A percentile compares a stretch with the other conserved stretches of the same genome.
phyloP scores from a whole-genome alignment of 2,113 vertebrate species.

The Leucopternis melanops region DNA sequence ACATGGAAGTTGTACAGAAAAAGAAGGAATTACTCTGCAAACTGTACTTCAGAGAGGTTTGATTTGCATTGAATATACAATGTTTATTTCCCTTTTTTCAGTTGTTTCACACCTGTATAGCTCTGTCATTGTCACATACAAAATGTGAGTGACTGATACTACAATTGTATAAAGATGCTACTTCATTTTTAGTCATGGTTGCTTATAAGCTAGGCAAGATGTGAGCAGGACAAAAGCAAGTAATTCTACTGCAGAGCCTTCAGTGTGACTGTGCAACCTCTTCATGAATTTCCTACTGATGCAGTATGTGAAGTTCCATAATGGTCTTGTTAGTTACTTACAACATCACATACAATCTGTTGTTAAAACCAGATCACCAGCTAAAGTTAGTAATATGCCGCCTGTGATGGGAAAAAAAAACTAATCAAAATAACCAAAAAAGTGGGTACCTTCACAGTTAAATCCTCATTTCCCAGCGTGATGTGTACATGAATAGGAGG shows the following conservation, averaged over 20 bases:
- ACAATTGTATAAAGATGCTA: background rate
- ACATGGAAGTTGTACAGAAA: background rate
- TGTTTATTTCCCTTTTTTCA: background rate
- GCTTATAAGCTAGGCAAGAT: background rate
- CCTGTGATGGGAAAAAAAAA: background rate
- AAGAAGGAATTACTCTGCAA: background rate
- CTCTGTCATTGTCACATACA: background rate
- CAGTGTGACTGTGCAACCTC: background rate
- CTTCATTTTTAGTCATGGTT: background rate
- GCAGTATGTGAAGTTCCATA: background rate
- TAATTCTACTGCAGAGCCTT: background rate
- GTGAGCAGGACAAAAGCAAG: background rate
- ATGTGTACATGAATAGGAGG: slow-evolving; percentile 83
- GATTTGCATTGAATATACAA: background rate
- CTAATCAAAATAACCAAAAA: background rate
- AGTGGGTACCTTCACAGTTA: slow-evolving; percentile 87
- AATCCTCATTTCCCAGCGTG: slow-evolving; percentile 85
- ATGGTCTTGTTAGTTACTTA: background rate
- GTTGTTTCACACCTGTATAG: background rate
- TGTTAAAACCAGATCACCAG: background rate
- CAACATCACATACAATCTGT: background rate
- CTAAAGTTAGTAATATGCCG: background rate
- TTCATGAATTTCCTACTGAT: background rate
- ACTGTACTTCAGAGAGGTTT: background rate
- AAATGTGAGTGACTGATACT: background rate